Evolutionary conservation across 2,797 vertebrate genomes (phyloP), one percentile per base, ranked within the genome.

Genomic region (Anniella stebbinsi): DNA sequence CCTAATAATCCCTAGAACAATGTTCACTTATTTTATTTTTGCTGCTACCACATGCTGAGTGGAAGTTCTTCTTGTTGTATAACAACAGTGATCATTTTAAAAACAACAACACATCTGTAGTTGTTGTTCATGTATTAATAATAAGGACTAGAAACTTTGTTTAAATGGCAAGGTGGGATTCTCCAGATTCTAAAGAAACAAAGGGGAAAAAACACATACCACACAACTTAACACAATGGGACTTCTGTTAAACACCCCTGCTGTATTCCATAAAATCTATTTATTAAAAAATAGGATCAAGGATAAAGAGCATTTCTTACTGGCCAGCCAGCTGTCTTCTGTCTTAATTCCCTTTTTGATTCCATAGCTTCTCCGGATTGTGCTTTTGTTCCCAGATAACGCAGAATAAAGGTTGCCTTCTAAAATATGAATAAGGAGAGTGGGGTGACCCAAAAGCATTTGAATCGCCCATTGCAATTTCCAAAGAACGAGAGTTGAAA

Each of bases 371-470:
- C 98, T 97, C 15, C 97, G 97, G 91, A 98, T 98, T 2, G 96
- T 96, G 93, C 98, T 97, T 7, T 94, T 45, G 17, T 96, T 96
- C 91, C 96, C 95, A 4, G 98, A 98, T 94, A 98, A 95, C 0
- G 98, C 98, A 3, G 98, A 98, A 84, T 98, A 98, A 90, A 98
- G 96, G 93, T 93, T 98, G 63, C 97, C 97, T 92, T 98, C 98
- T 98, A 89, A 78, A 88, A 89, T 38, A 13, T 33, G 36, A 67
- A 75, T 15, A 51, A 30, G n/a, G n/a, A 8, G 13, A 1, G 3
- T 17, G 28, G 3, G 12, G 36, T 15, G 67, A n/a, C 4, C 33
- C 25, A 45, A 54, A 15, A 33, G 2, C 6, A 30, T 3, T 7
- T 33, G 66, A 73, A 51, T 57, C 7, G 3, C 28, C 25, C 77